phyloP scores from a whole-genome alignment of 53 echinoderm and acorn worm species.

The Luidia sarsii region DNA sequence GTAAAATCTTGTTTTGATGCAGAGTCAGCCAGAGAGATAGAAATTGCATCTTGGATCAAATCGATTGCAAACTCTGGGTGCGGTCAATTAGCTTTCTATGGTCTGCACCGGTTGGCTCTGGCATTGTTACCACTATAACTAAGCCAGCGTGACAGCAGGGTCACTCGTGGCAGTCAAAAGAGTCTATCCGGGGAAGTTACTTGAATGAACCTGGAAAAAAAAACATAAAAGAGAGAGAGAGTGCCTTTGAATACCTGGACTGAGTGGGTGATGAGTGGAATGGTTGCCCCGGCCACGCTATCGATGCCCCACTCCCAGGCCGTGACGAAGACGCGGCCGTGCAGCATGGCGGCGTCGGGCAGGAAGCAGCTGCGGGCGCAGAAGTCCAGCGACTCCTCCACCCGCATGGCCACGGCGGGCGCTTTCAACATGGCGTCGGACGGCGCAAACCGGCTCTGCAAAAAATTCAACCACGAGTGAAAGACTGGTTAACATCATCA shows the following conservation, averaged over 20 bases:
- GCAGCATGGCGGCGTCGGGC: slow-evolving; percentile 92
- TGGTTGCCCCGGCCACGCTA: slow-evolving; percentile 73
- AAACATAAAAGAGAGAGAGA: no score
- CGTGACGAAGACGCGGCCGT: slow-evolving; percentile 95
- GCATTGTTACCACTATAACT: no score
- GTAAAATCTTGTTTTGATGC: no score
- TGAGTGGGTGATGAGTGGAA: slow-evolving; percentile 74
- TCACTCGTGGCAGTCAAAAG: no score
- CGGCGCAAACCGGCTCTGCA: slow-evolving; percentile 86
- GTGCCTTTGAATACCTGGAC: slow-evolving; percentile 58
- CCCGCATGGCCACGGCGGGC: slow-evolving; percentile 76
- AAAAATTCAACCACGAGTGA: slow-evolving; percentile 68
- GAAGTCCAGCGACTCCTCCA: slow-evolving; percentile 76
- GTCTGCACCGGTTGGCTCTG: no score
- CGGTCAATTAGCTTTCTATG: no score
- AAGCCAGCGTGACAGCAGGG: no score
- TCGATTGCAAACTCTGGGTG: no score
- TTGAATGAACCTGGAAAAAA: no score
- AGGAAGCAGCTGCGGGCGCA: slow-evolving; percentile 82
- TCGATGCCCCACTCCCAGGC: slow-evolving; percentile 99
- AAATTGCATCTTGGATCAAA: no score
- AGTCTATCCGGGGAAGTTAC: no score
- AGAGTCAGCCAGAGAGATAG: no score
- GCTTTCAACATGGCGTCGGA: slow-evolving; percentile 82
- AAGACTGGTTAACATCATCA: slow-evolving; percentile 71